Conservation (phyloP, 2,888 invertebrate species). For the Phyto melanocephala region DNA sequence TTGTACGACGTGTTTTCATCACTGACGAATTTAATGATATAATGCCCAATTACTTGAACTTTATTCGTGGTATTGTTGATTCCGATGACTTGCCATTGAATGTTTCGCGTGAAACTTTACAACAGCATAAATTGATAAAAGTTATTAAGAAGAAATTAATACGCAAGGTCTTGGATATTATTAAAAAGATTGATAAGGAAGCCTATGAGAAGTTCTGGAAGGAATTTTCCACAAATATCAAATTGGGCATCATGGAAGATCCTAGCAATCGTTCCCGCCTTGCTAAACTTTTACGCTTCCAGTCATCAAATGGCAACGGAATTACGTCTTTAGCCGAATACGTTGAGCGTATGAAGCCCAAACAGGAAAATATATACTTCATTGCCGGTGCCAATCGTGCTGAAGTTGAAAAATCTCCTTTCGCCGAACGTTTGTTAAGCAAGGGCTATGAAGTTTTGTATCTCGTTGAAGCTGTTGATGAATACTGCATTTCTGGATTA, state of each 20-base stretch:
- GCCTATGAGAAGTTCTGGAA: slow-evolving; percentile 98
- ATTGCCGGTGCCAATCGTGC: slow-evolving; percentile 93
- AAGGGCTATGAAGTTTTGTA: slow-evolving; percentile 97
- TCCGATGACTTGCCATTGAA: slow-evolving; percentile 99
- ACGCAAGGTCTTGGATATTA: slow-evolving; percentile 97
- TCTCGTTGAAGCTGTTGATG: slow-evolving; percentile 97
- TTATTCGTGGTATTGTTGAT: slow-evolving; percentile 98
- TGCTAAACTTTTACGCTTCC: slow-evolving; percentile 95
- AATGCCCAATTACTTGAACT: slow-evolving; percentile 98
- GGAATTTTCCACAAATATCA: slow-evolving; percentile 98
- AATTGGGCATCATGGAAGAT: slow-evolving; percentile 98
- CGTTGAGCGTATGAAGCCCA: slow-evolving; percentile 95
- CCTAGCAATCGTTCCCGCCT: slow-evolving; percentile 96
- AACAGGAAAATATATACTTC: slow-evolving; percentile 97
- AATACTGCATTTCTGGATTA: slow-evolving; percentile 96
- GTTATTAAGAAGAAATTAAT: slow-evolving; percentile 99
- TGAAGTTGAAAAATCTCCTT: slow-evolving; percentile 95
- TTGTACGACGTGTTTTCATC: slow-evolving; percentile 98
- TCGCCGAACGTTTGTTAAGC: slow-evolving; percentile 94
- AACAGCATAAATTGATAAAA: slow-evolving; percentile 99
- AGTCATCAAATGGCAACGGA: slow-evolving; percentile 84
- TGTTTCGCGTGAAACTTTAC: slow-evolving; percentile 97
- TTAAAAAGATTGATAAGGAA: slow-evolving; percentile 95
- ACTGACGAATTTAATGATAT: slow-evolving; percentile 99
- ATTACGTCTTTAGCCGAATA: slow-evolving; percentile 92